Evolutionary conservation across 2,888 invertebrate species (phyloP), one percentile per base, ranked within the genome.

Genomic region (Pecten maximus): DNA sequence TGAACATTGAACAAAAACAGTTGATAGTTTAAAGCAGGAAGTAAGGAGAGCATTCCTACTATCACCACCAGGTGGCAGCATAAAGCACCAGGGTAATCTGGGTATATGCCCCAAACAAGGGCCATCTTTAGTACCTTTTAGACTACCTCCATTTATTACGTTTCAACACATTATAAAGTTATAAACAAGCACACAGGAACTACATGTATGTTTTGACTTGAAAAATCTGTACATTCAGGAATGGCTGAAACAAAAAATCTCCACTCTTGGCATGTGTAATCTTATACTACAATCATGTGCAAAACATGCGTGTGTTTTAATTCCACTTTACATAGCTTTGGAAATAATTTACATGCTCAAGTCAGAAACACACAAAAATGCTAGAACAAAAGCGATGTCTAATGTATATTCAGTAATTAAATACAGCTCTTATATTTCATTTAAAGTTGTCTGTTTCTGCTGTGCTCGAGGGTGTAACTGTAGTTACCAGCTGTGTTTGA

Each of bases 301-400:
- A 74, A 28, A 74, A 74, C 74, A 74, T 74, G 74, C 35, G 12
- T 10, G 28, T 74, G 74, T 74, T 74, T 74, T 35, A 74, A 74
- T 35, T 74, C 74, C 74, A 35, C 28, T 74, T 28, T 74, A 74
- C 74, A 74, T 74, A 74, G 74, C 74, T 35, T 74, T 74, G 74
- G 74, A 28, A 54, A 28, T 35, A 28, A 74, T 74, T 74, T 35
- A 74, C 74, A 74, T 74, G 28, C 15, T 74, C 74, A 19, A 74
- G 74, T 74, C 74, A 74, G 74, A 74, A 74, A 74, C 35, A 35
- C 74, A 35, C 74, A 74, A 74, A 74, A 74, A 35, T 74, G 2
- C 74, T 74, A 35, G 74, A 74, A 74, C 74, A 74, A 74, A 74
- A 74, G 74, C 74, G 35, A 74, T 74, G 35, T 35, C 74, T 74